Evolutionary conservation across 2,888 invertebrate species (phyloP).

Genomic region (Steinernema hermaphroditum): DNA sequence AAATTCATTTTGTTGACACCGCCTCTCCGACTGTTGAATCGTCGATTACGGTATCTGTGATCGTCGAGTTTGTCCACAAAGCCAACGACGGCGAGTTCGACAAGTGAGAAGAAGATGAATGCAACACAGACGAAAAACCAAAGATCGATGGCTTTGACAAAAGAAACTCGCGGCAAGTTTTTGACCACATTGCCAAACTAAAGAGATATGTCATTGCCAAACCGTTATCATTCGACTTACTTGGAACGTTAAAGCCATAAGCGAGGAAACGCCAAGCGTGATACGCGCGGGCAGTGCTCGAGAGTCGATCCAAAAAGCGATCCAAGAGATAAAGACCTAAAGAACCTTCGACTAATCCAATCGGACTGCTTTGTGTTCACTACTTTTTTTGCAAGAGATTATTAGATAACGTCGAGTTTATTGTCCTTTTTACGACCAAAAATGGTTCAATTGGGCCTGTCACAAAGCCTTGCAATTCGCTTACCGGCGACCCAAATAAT

Average conservation of each 20-base stretch:
- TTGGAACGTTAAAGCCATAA: constrained; percentile 66
- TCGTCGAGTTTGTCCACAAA: constrained; percentile 60
- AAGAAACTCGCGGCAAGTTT: constrained; percentile 64
- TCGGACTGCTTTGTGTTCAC: constrained; percentile 31
- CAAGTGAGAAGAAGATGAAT: constrained; percentile 65
- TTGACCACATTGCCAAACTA: constrained; percentile 66
- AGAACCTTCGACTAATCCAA: constrained; percentile 35
- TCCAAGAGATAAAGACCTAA: constrained; percentile 58
- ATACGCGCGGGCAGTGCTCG: constrained; percentile 65
- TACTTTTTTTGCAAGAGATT: no score
- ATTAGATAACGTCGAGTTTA: no score
- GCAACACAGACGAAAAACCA: constrained; percentile 66
- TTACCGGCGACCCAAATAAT: constrained; percentile 4
- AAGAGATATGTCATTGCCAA: no score
- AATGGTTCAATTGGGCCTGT: no score
- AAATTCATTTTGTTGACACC: background rate
- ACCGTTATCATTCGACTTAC: constrained; percentile 34
- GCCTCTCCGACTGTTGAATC: background rate
- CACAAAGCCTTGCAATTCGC: no score
- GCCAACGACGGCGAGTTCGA: constrained; percentile 63
- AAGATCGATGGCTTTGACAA: constrained; percentile 65
- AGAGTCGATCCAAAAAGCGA: constrained; percentile 65
- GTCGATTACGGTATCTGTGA: constrained; percentile 19
- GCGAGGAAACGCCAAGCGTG: constrained; percentile 63
- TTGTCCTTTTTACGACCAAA: no score